These are phyloP conservation scores for Melinaea marsaeus DNA, from an alignment of 2,888 invertebrate genomes.

Conservation along the genomic window DNA sequence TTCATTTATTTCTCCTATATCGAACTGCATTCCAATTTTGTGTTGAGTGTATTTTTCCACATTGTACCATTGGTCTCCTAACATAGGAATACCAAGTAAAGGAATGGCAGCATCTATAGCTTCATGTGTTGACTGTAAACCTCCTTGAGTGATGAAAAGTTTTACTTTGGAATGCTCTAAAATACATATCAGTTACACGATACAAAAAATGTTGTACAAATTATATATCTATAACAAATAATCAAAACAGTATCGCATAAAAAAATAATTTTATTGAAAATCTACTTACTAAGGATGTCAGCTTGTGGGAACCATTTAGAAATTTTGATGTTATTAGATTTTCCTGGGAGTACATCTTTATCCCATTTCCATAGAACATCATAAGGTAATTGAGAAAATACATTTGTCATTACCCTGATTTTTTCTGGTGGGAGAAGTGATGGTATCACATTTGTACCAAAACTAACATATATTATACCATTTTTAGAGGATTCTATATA, in stretches of 20 bases:
- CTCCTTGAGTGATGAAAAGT: slow-evolving; percentile 57
- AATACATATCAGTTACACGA: too few species aligned
- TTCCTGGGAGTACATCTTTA: slow-evolving; percentile 38
- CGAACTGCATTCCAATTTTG: slow-evolving; percentile 44
- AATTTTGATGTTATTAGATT: slow-evolving; percentile 41
- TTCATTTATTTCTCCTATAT: slow-evolving; percentile 39
- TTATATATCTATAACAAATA: too few species aligned
- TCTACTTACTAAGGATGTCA: slow-evolving; percentile 39
- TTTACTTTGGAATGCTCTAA: slow-evolving; percentile 59
- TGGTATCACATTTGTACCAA: slow-evolving; percentile 54
- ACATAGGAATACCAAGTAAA: slow-evolving; percentile 54
- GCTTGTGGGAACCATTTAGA: slow-evolving; percentile 39
- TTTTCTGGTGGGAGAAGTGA: slow-evolving; percentile 41
- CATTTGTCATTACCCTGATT: slow-evolving; percentile 43
- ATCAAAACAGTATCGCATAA: too few species aligned
- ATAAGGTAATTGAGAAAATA: slow-evolving; percentile 53
- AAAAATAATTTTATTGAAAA: slow-evolving; percentile 32
- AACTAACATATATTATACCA: slow-evolving; percentile 54
- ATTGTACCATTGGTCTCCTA: slow-evolving; percentile 58
- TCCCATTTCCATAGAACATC: slow-evolving; percentile 63
- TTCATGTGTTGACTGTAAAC: slow-evolving; percentile 60
- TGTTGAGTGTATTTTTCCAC: slow-evolving; percentile 41
- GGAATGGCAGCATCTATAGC: slow-evolving; percentile 54
- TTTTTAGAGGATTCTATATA: slow-evolving; percentile 52
- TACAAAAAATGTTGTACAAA: too few species aligned